These are phyloP conservation scores for Hydractinia echinata DNA, from an alignment of 30 jellyfish, hydroid and myxozoan species.

Conservation along the genomic window DNA sequence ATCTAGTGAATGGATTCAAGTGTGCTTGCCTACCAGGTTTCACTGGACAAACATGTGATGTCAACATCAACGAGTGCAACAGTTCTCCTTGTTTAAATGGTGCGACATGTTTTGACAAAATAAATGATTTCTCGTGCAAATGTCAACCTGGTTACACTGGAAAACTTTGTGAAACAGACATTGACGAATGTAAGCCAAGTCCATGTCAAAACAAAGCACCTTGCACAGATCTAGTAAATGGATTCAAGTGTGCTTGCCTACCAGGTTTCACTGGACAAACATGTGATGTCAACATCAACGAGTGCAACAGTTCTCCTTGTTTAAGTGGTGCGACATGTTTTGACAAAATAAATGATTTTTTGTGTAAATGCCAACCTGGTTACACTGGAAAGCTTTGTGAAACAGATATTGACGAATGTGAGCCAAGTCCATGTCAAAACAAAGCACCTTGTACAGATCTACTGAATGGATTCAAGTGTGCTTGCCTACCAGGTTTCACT, in stretches of 20 bases:
- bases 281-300: conserved; percentile 5
- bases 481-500: conserved; percentile 10
- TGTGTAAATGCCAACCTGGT: conserved; percentile 19
- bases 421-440: background rate
- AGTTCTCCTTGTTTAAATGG: background rate
- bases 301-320: background rate
- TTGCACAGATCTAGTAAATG: background rate
- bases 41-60: conserved; percentile 1
- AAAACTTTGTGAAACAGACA: background rate
- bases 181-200: background rate
- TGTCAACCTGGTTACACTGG: conserved; percentile 21
- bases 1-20: conserved; percentile 1
- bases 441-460: conserved; percentile 1
- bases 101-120: background rate
- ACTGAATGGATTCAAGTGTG: conserved; percentile 1
- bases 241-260: conserved; percentile 10
- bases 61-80: conserved; percentile 3
- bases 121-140: background rate
- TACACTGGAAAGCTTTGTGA: conserved; percentile 4
- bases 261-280: background rate
- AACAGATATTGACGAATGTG: background rate
- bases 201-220: conserved; percentile 4
- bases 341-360: background rate
- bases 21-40: conserved; percentile 8
- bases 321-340: background rate